These are phyloP conservation scores for Caenorhabditis becei DNA, from an alignment of 2,888 invertebrate genomes.

Conservation along the genomic window DNA sequence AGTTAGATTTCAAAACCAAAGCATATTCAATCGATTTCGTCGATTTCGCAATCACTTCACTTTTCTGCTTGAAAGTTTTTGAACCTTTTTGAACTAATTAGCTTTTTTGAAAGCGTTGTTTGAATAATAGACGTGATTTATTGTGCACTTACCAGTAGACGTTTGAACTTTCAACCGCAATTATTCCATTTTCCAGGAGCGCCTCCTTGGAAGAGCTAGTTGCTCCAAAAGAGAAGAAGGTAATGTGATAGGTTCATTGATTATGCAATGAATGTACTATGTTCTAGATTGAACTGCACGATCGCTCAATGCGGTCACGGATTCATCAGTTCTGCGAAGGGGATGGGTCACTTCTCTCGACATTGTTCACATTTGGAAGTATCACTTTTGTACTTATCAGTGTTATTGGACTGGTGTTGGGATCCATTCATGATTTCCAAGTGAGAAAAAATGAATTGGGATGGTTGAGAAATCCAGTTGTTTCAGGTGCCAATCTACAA, in stretches of 20 bases:
- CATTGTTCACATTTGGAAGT: constrained; percentile 75
- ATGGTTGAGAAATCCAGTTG: background rate
- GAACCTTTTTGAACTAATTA: constrained; percentile 9
- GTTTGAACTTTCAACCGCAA: background rate
- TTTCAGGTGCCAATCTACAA: constrained; percentile 70
- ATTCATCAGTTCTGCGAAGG: constrained; percentile 77
- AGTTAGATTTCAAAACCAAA: background rate
- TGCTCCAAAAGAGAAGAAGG: constrained; percentile 70
- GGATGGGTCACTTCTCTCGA: constrained; percentile 74
- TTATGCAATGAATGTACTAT: constrained; percentile 7
- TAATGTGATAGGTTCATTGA: constrained; percentile 29
- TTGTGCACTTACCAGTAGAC: constrained; percentile 33
- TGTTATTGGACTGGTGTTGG: constrained; percentile 78
- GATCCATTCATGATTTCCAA: constrained; percentile 78
- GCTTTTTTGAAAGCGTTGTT: constrained; percentile 25
- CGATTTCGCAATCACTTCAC: background rate
- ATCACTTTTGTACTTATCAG: constrained; percentile 79
- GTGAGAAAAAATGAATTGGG: constrained; percentile 37
- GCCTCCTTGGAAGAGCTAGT: constrained; percentile 76
- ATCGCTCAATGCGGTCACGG: constrained; percentile 66
- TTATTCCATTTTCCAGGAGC: constrained; percentile 66
- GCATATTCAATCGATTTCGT: background rate
- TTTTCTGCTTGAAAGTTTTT: constrained; percentile 7
- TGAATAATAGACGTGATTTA: constrained; percentile 54
- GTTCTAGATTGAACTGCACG: constrained; percentile 65